phyloP scores from a whole-genome alignment of 2,113 vertebrate species.

The Naja naja region DNA sequence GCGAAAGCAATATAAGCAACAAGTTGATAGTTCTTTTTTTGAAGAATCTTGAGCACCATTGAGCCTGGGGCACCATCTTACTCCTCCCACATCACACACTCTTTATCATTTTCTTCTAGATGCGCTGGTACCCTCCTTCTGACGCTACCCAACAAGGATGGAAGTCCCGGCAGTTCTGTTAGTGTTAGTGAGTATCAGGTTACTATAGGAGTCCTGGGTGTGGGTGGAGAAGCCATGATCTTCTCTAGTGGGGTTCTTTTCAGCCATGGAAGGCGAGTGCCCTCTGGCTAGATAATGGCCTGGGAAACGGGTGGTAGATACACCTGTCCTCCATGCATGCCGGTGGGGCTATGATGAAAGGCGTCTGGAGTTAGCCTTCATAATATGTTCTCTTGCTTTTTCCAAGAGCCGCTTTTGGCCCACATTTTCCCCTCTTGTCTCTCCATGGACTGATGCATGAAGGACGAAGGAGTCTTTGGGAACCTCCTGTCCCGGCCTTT shows the following conservation, averaged over 20 bases:
- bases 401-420: constrained; percentile 4
- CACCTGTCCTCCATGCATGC: neutral
- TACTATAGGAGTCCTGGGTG: neutral
- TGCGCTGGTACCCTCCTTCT: constrained; percentile 96
- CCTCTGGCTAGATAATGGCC: neutral
- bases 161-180: constrained; percentile 98
- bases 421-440: constrained; percentile 30
- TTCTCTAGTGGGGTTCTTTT: neutral
- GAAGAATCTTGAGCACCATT: neutral
- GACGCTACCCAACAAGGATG: constrained; percentile 94
- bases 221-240: neutral
- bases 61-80: neutral
- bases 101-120: constrained; percentile 74
- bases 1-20: neutral
- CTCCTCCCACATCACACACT: constrained; percentile 1
- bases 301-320: too few relatives aligned
- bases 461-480: constrained; percentile 36
- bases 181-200: constrained; percentile 72
- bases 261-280: neutral
- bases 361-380: neutral
- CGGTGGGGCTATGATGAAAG: neutral
- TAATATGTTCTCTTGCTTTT: accelerated
- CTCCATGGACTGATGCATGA: constrained; percentile 46
- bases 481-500: constrained; percentile 23
- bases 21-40: neutral